Evolutionary conservation across 2,113 vertebrate genomes (phyloP), one percentile per base, ranked within the genome.

Genomic region (Pristiophorus japonicus): DNA sequence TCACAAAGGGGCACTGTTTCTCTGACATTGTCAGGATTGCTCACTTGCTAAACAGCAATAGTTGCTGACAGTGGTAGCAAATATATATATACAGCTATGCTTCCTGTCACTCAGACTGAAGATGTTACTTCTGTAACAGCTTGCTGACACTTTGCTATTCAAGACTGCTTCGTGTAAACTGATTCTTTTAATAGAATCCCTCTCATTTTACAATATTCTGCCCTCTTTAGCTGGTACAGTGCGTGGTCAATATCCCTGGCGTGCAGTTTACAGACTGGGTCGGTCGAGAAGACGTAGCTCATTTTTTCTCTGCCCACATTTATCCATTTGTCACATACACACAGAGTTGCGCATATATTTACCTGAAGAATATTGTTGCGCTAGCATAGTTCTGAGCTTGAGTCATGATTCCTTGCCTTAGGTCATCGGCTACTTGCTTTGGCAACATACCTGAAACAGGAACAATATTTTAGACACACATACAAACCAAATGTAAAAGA

Each of bases 351-450:
- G 16, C 38, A 81, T 42, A 42, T 47, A 62, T 96, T 96, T 97
- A 98, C 98, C 98, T 98, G 97, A 98, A 99, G 97, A 98, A 99
- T 96, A 99, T 96, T 0, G 98, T 98, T 10, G 97, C 97, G 95
- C 97, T 98, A 96, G 97, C 96, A 24, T 98, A 98, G 96, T 98
- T 98, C 96, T 98, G 98, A 96, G 98, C 98, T 97, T 98, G 96
- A 38, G 96, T 96, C 0, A 96, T 97, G 96, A 98, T 98, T 1
- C 98, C 98, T 96, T 98, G 98, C 81, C 98, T 98, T 67, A 99
- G 97, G 94, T 98, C 98, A 96, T 98, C 98, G 63, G 98, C 98
- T 84, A 98, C 97, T 96, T 98, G 97, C 96, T 97, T 98, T 0
- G 98, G 98, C 81, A 99, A 97, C 98, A 98, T 98, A 96, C 98